Base-by-base conservation (phyloP, 2,888 invertebrate species). In the Lysandra coridon region DNA sequence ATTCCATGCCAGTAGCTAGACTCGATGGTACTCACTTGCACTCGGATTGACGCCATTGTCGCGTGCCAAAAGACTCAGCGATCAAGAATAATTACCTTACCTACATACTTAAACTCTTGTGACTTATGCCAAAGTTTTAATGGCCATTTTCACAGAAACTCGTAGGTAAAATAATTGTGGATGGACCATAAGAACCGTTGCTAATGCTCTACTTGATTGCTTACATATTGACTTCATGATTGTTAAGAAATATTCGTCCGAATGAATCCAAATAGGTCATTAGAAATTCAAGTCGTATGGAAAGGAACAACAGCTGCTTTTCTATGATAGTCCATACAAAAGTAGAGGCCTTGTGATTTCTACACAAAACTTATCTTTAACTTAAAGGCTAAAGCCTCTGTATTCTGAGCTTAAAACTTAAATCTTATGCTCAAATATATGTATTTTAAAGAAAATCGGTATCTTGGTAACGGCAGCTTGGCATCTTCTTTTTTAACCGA, bases 1-100 rank as follows among this genome's bases (percentile, higher is more conserved):
- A 79, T 83, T 83, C 80, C 83, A 79, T 78, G 62, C 78, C 81
- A 81, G 49, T 81, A 83, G 77, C 77, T 78, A 79, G 80, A 78
- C 79, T 73, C 78, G 60, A 77, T 81, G 81, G 78, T 76, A 81
- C 81, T 81, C 80, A 62, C 75, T 80, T 37, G 73, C 79, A 74
- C 78, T 81, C 69, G 44, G 74, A 23, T 81, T 78, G 75, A 81
- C 60, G 73, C 79, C 78, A 77, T 81, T 81, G 82, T 80, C 83
- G 80, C 81, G 82, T 82, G 83, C 83, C 79, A 53, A 53, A 57
- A 76, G 53, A 57, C 53, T 53, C 30, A 57, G 17, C 49, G 76
- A 76, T 30, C 69, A 69, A 69, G 69, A 69, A 69, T 69, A 69
- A 69, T 69, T 1, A 17, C 17, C 57, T 57, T 4, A 17, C 12